Conservation (phyloP, 2,113 vertebrate species). For the Nothocercus julius region DNA sequence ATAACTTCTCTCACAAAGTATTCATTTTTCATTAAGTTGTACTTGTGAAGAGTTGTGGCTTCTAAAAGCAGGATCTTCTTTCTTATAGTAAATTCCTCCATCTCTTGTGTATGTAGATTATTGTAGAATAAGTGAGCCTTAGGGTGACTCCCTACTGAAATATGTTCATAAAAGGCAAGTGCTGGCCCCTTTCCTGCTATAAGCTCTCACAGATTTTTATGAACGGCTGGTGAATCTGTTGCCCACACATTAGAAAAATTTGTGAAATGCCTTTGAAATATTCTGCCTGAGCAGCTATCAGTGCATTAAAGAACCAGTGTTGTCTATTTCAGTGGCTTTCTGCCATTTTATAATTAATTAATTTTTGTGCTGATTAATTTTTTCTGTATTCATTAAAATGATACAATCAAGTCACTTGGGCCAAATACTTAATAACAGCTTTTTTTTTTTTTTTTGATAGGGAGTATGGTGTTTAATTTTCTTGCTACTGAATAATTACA, state of each 20-base stretch:
- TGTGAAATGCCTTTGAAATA: conserved; percentile 14
- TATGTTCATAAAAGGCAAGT: not conserved
- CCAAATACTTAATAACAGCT: conserved; percentile 27
- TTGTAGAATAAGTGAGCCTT: not conserved
- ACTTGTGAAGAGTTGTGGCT: not conserved
- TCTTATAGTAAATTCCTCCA: not conserved
- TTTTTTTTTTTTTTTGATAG: conserved; percentile 1
- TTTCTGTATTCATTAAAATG: conserved; percentile 51
- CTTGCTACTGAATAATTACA: conserved; percentile 24
- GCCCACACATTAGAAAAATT: not conserved
- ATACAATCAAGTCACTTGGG: conserved; percentile 44
- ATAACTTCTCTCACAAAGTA: conserved; percentile 14
- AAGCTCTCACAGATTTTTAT: not conserved
- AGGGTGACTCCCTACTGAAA: not conserved
- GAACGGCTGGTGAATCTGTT: not conserved
- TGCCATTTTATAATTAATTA: conserved; percentile 40
- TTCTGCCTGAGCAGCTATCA: conserved; percentile 3
- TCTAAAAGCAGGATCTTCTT: not conserved
- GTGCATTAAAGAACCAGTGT: not conserved
- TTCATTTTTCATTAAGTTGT: conserved; percentile 58
- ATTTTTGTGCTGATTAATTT: conserved; percentile 27
- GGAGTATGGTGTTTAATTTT: conserved; percentile 35
- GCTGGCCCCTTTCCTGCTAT: not conserved
- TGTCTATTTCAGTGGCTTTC: conserved; percentile 27
- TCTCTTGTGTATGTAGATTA: not conserved